These are phyloP conservation scores for Leptarthrus brevirostris DNA, from an alignment of 2,888 invertebrate species.

Conservation along the genomic window DNA sequence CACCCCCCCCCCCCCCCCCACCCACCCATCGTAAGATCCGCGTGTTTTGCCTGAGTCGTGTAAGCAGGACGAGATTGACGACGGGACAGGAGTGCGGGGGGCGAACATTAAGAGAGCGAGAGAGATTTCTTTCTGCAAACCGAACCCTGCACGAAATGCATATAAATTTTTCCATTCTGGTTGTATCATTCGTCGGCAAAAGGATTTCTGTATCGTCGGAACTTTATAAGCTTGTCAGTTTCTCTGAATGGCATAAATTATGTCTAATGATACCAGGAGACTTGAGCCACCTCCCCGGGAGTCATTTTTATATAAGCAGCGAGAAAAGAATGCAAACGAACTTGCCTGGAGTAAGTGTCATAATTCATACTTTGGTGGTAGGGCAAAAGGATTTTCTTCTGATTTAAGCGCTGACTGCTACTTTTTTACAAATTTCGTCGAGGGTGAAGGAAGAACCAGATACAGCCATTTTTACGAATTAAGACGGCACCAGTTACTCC, in stretches of 20 bases:
- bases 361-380: slow-evolving; percentile 39
- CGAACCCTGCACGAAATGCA: slow-evolving; percentile 48
- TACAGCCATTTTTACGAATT: no score
- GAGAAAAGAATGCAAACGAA: slow-evolving; percentile 36
- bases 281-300: slow-evolving; percentile 23
- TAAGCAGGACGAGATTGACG: background rate
- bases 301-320: slow-evolving; percentile 9
- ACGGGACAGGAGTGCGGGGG: background rate
- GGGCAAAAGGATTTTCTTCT: slow-evolving; percentile 5
- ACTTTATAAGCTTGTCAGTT: slow-evolving; percentile 51
- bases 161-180: slow-evolving; percentile 48
- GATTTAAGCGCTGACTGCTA: slow-evolving; percentile 9
- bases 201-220: slow-evolving; percentile 35
- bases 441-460: no score
- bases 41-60: background rate
- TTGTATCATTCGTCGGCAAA: slow-evolving; percentile 40
- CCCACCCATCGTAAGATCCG: background rate
- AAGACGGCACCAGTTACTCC: no score
- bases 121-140: slow-evolving; percentile 32
- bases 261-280: slow-evolving; percentile 47
- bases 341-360: slow-evolving; percentile 32
- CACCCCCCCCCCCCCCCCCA: background rate
- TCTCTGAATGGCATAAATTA: slow-evolving; percentile 48
- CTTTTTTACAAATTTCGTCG: no score
- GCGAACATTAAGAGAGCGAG: slow-evolving; percentile 4